Percentiles rank a stretch among this genome's conserved stretches.
Evolutionary conservation across 1,140 invertebrate genomes (phyloP).

Genomic region (Bathynomus jamesi): DNA sequence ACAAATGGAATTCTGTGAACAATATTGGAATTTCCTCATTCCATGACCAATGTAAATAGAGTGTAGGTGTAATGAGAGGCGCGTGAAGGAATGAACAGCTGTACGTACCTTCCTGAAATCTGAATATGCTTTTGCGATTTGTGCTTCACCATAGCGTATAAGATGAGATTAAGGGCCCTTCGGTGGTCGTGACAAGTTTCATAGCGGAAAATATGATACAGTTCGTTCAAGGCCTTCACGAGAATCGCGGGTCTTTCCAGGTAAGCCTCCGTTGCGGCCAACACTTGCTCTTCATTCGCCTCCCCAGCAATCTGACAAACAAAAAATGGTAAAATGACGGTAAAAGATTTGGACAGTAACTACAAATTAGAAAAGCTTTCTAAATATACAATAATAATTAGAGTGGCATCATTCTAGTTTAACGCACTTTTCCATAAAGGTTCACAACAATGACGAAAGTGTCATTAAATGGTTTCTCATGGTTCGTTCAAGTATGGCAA

Average conservation of each 20-base stretch:
- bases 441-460: background rate
- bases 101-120: conserved; percentile 73
- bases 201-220: conserved; percentile 82
- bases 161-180: conserved; percentile 63
- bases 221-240: conserved; percentile 75
- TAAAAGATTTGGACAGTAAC: too few species aligned
- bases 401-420: too few species aligned
- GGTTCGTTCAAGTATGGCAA: background rate
- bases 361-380: too few species aligned
- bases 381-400: too few species aligned
- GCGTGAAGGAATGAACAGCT: background rate
- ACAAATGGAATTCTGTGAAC: background rate
- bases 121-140: conserved; percentile 76
- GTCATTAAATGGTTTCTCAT: background rate
- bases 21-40: background rate
- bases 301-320: conserved; percentile 70
- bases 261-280: conserved; percentile 57
- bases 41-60: background rate
- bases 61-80: background rate
- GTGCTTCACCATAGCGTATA: conserved; percentile 79
- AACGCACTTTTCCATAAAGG: too few species aligned
- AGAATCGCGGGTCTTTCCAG: conserved; percentile 51
- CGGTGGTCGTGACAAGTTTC: conserved; percentile 54
- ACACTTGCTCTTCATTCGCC: conserved; percentile 80
- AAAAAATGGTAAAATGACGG: too few species aligned